phyloP scores from a whole-genome alignment of 1,140 invertebrate species.

The Paramacrobiotus metropolitanus region DNA sequence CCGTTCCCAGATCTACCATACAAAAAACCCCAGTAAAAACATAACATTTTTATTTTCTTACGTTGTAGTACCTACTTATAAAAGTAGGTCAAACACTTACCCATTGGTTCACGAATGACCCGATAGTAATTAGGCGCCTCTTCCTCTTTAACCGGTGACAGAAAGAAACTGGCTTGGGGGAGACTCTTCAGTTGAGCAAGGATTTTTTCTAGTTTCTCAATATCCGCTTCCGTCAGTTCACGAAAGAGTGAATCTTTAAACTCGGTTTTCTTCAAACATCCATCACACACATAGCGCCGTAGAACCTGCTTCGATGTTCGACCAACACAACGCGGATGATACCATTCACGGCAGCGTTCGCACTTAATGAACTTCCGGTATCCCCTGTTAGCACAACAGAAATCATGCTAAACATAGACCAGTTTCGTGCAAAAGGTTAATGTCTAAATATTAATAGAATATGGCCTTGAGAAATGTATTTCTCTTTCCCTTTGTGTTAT shows the following conservation, averaged over 20 bases:
- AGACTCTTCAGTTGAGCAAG: slow-evolving; percentile 68
- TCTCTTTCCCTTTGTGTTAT: neutral
- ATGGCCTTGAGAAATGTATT: neutral
- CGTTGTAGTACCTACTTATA: neutral
- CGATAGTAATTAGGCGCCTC: slow-evolving; percentile 91
- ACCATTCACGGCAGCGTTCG: slow-evolving; percentile 95
- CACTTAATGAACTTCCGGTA: slow-evolving; percentile 54
- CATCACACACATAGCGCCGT: slow-evolving; percentile 84
- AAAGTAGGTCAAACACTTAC: slow-evolving; percentile 31
- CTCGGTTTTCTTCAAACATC: slow-evolving; percentile 63
- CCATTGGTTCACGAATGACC: slow-evolving; percentile 94
- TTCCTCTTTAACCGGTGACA: slow-evolving; percentile 77
- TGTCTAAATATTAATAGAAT: neutral
- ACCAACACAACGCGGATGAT: slow-evolving; percentile 87
- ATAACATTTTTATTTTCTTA: neutral
- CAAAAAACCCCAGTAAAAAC: neutral
- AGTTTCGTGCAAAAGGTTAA: neutral
- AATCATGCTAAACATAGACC: too few species aligned
- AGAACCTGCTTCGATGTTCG: slow-evolving; percentile 82
- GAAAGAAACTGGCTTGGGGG: slow-evolving; percentile 61
- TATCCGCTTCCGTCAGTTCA: slow-evolving; percentile 51
- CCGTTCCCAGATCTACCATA: neutral
- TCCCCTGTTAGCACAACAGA: too few species aligned
- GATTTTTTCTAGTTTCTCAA: slow-evolving; percentile 53
- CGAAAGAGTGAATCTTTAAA: slow-evolving; percentile 75